These are phyloP conservation scores for Hybognathus amarus DNA, from an alignment of 2,797 vertebrate species.

Conservation along the genomic window DNA sequence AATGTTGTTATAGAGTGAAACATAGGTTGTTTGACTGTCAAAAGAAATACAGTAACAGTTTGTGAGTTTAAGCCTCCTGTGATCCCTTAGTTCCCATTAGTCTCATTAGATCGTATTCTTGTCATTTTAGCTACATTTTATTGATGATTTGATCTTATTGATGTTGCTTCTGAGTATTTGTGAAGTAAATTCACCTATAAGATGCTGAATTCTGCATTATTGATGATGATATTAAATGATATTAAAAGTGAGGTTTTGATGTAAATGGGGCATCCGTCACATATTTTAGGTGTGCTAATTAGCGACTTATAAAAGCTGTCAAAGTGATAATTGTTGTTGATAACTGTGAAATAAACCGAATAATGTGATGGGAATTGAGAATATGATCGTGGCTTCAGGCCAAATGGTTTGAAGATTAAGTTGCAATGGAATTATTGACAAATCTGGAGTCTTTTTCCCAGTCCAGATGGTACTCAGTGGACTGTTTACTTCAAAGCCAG, in stretches of 20 bases:
- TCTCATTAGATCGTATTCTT: not conserved
- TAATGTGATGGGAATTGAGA: not conserved
- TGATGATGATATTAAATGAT: not conserved
- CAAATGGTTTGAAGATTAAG: slow-evolving; percentile 1
- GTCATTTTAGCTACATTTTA: not conserved
- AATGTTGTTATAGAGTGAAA: not conserved
- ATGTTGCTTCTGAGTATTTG: not conserved
- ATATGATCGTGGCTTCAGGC: not conserved
- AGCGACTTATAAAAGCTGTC: not conserved
- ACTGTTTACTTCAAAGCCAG: not conserved
- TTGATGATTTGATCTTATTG: not conserved
- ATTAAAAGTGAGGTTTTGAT: not conserved
- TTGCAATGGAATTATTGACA: not conserved
- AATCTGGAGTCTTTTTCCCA: not conserved
- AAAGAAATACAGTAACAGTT: not conserved
- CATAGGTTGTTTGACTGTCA: not conserved
- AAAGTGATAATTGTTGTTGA: not conserved
- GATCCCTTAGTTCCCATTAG: not conserved
- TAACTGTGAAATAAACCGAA: slow-evolving; percentile 4
- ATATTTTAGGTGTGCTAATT: slow-evolving; percentile 6
- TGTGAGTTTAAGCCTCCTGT: too few relatives aligned
- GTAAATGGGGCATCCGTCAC: not conserved
- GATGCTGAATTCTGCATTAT: not conserved
- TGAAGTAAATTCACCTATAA: not conserved
- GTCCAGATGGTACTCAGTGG: slow-evolving; percentile 4